phyloP scores from a whole-genome alignment of 1,140 invertebrate species.

The Leptinotarsa undecemlineata region DNA sequence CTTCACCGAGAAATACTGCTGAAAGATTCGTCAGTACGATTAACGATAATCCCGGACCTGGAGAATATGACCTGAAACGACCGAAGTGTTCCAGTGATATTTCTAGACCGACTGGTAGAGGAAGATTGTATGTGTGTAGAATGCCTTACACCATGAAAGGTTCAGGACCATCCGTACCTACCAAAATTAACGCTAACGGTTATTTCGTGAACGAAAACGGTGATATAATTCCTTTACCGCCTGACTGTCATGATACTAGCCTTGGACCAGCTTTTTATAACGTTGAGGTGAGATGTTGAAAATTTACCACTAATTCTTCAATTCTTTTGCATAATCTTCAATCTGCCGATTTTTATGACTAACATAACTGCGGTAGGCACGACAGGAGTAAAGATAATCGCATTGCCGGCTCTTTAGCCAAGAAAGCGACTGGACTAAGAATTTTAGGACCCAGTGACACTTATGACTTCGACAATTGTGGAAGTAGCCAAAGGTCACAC shows the following conservation, averaged over 20 bases:
- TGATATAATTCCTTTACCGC: constrained; percentile 36
- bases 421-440: too few relatives aligned
- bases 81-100: constrained; percentile 25
- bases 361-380: too few relatives aligned
- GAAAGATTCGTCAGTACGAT: constrained; percentile 27
- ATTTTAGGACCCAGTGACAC: too few relatives aligned
- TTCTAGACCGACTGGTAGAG: constrained; percentile 3
- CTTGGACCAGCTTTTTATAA: constrained; percentile 42
- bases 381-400: too few relatives aligned
- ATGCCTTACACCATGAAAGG: constrained; percentile 34
- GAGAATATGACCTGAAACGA: constrained; percentile 31
- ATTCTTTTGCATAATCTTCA: too few relatives aligned
- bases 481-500: too few relatives aligned
- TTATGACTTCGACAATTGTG: too few relatives aligned
- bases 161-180: constrained; percentile 45
- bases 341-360: too few relatives aligned
- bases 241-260: constrained; percentile 17
- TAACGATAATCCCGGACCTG: constrained; percentile 32
- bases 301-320: too few relatives aligned
- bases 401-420: too few relatives aligned
- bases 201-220: constrained; percentile 39
- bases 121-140: constrained; percentile 43
- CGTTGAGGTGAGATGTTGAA: constrained; percentile 9
- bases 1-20: constrained; percentile 35
- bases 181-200: constrained; percentile 45